Base-by-base conservation (phyloP, 2,888 invertebrate species). In the Scaptodrosophila latifasciaeformis region DNA sequence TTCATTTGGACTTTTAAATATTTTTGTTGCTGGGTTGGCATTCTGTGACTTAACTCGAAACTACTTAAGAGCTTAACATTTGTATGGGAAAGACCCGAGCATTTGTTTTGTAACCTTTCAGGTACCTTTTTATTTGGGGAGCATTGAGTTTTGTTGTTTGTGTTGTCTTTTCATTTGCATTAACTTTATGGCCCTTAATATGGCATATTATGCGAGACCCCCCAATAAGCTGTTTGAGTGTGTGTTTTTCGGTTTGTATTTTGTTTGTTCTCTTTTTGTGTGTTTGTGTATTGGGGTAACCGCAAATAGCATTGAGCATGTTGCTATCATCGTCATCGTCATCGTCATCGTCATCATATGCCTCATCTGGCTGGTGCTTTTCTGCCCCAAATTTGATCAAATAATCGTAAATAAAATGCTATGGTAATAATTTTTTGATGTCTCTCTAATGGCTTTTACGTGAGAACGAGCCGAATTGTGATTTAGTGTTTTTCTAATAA, bases 351-450 rank as follows among this genome's bases (percentile, higher is more conserved):
- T 40, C 37, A 15, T 15, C 29, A 17, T 35, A 15, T 18, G 34
- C 40, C 24, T 7, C 24, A 7, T 24, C 24, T 24, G 24, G 24
- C 24, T 3, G 19, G 52, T 35, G 35, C 18, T 13, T 3, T 13
- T 18, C 48, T 59, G 53, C 43, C 54, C 52, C 49, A 49, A 30
- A 42, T 49, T 49, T 43, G 49, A 42, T 24, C 49, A 49, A 42
- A 49, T 49, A 49, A 49, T 49, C 49, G 42, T 47, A 47, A 39
- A 53, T 40, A 70, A 68, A 77, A 68, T 64, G 64, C 48, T 61
- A 57, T 67, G 69, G 70, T 72, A 67, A 75, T 72, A 61, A 77
- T 72, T 76, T 79, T 67, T 79, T 76, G 59, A 75, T 75, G 70
- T 54, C 43, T 44, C 57, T 64, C 66, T 70, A 75, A 75, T 79